Conservation (phyloP, 2,888 invertebrate species). For the Panzeria rudis region DNA sequence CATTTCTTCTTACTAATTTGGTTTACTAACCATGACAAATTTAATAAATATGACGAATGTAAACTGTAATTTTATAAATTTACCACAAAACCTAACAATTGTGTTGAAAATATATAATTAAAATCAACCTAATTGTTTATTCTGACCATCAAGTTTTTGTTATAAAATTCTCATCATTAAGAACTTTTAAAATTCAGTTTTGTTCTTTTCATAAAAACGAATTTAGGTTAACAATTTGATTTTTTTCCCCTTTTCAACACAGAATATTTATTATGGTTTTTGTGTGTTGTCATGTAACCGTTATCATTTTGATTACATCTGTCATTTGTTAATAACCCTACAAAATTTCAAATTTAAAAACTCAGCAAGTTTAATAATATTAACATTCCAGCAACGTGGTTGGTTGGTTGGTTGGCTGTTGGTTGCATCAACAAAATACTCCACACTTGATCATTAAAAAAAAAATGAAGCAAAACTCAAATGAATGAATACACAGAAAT, state of each 20-base stretch:
- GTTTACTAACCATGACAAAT: neutral
- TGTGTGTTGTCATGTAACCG: conserved; percentile 59
- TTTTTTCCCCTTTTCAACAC: neutral
- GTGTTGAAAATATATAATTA: neutral
- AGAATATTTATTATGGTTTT: conserved; percentile 2
- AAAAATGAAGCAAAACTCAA: neutral
- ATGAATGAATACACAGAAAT: neutral
- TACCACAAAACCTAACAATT: neutral
- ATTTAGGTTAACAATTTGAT: conserved; percentile 49
- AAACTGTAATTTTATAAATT: too few relatives aligned
- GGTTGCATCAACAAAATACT: neutral
- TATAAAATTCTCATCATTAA: neutral
- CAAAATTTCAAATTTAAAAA: conserved; percentile 43
- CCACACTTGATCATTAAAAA: conserved; percentile 14
- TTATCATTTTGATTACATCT: conserved; percentile 71
- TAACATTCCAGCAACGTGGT: conserved; percentile 51
- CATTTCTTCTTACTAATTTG: neutral
- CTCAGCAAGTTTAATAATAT: conserved; percentile 17
- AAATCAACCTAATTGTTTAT: neutral
- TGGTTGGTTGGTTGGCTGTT: neutral
- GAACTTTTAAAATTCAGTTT: conserved; percentile 12
- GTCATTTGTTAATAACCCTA: conserved; percentile 67
- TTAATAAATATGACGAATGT: neutral
- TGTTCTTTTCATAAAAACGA: conserved; percentile 14
- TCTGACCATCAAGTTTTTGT: neutral